phyloP scores from a whole-genome alignment of 2,888 invertebrate genomes.

The Stenodema calcarata region DNA sequence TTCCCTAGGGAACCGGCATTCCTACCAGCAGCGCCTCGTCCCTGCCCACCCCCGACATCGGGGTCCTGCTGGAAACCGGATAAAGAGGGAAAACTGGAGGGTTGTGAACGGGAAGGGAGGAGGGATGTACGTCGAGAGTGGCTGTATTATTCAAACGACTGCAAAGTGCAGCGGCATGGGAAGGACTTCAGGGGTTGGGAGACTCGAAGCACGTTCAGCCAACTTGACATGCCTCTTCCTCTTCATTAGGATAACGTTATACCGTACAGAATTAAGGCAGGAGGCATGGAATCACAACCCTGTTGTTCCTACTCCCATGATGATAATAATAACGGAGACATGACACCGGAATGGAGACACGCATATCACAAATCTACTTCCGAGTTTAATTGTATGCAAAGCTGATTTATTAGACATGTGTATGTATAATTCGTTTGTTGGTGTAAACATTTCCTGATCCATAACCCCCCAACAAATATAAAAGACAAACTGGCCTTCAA shows the following conservation, averaged over 20 bases:
- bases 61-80: background rate
- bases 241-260: constrained; percentile 35
- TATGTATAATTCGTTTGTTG: too few species aligned
- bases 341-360: background rate
- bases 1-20: background rate
- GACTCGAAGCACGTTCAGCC: constrained; percentile 40
- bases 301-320: background rate
- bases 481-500: too few species aligned
- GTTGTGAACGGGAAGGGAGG: background rate
- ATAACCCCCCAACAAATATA: too few species aligned
- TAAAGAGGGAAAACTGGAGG: background rate
- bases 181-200: background rate
- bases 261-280: constrained; percentile 1
- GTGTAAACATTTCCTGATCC: too few species aligned
- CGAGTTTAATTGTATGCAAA: background rate
- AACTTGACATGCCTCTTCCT: constrained; percentile 45
- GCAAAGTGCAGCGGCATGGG: constrained; percentile 36
- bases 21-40: background rate
- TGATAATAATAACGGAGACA: background rate
- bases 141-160: constrained; percentile 49
- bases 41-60: background rate
- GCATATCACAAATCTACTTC: background rate
- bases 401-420: background rate
- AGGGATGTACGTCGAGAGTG: background rate
- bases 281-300: constrained; percentile 5